A percentile compares a stretch with the other conserved stretches of the same genome.
Conservation (phyloP, 2,888 invertebrate genomes). For the Hydropsyche betteni region DNA sequence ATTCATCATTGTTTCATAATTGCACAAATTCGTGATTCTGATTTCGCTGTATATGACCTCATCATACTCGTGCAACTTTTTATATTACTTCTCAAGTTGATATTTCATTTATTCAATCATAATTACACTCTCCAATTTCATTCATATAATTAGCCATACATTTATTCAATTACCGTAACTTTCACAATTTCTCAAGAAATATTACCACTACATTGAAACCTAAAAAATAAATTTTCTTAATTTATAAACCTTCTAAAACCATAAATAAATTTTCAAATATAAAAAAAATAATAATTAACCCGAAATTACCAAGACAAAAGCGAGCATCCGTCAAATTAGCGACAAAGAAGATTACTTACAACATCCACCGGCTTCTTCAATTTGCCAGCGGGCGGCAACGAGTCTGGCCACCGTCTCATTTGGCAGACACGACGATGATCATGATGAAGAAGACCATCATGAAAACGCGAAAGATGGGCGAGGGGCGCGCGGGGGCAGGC, state of each 20-base stretch:
- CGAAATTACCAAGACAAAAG: too few relatives aligned
- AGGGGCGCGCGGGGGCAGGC: slow-evolving; percentile 20
- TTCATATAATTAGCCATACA: too few relatives aligned
- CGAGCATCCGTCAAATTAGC: slow-evolving; percentile 30
- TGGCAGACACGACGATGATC: slow-evolving; percentile 28
- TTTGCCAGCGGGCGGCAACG: slow-evolving; percentile 47
- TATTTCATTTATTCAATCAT: slow-evolving; percentile 16
- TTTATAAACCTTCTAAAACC: too few relatives aligned
- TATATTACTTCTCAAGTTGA: slow-evolving; percentile 42
- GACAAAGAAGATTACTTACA: slow-evolving; percentile 36
- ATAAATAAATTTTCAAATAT: too few relatives aligned
- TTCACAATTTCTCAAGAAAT: too few relatives aligned
- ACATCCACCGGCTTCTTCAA: slow-evolving; percentile 32
- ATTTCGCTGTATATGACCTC: slow-evolving; percentile 54
- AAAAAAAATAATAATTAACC: too few relatives aligned
- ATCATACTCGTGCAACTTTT: slow-evolving; percentile 53
- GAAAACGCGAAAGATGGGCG: not conserved
- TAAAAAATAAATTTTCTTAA: too few relatives aligned
- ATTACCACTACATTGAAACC: too few relatives aligned
- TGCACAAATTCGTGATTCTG: slow-evolving; percentile 57
- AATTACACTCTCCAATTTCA: slow-evolving; percentile 21
- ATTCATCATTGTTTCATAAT: slow-evolving; percentile 55
- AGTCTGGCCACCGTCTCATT: slow-evolving; percentile 48
- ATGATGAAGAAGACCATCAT: slow-evolving; percentile 10
- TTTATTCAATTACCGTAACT: not conserved